These are phyloP conservation scores for Formica exsecta DNA, from an alignment of 1,140 invertebrate genomes.

Conservation along the genomic window DNA sequence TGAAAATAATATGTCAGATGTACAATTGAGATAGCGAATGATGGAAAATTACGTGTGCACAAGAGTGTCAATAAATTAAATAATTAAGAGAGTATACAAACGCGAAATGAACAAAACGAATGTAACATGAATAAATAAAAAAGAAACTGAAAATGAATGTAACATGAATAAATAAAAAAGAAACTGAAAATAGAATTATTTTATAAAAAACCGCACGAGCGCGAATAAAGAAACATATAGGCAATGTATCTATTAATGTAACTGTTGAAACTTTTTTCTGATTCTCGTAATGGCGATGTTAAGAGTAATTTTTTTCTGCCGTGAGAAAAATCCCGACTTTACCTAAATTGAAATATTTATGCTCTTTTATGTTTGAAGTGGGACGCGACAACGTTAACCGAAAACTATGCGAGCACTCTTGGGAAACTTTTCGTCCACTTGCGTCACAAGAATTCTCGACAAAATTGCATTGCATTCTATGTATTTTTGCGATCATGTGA, in stretches of 20 bases:
- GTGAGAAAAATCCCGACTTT: background rate
- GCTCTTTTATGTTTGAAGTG: constrained; percentile 32
- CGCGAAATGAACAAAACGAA: background rate
- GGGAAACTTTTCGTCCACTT: constrained; percentile 41
- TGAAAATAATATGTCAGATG: constrained; percentile 16
- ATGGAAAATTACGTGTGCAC: background rate
- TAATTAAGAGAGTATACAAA: background rate
- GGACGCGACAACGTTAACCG: constrained; percentile 44
- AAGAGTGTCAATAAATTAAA: background rate
- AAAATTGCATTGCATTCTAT: constrained; percentile 26
- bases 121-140: no score
- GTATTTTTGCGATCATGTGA: background rate
- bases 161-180: background rate
- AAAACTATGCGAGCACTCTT: constrained; percentile 52
- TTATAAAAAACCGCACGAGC: background rate
- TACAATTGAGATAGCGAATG: background rate
- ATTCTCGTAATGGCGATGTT: background rate
- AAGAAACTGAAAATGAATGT: background rate
- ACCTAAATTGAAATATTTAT: constrained; percentile 40
- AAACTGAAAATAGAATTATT: constrained; percentile 1
- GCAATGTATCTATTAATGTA: background rate
- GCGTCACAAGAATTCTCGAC: constrained; percentile 11
- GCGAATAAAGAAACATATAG: background rate
- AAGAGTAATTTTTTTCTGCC: background rate
- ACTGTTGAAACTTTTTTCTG: background rate